Base-by-base conservation (phyloP, 2,888 invertebrate genomes). In the Cheilosia soror region DNA sequence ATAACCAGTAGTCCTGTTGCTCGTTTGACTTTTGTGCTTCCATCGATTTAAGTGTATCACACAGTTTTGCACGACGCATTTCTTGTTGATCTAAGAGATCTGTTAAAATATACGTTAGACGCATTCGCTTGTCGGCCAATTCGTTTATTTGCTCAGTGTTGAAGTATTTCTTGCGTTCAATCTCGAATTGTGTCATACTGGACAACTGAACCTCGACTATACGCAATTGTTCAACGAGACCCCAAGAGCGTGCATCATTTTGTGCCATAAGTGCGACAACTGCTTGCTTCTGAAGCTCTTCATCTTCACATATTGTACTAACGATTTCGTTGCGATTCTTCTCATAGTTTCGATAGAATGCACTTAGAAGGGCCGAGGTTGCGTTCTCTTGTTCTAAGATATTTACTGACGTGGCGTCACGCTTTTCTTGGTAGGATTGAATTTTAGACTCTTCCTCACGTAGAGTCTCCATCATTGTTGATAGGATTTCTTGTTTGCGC, bases 191-290 rank as follows among this genome's bases (percentile, higher is more conserved):
- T 87, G 96, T 96, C 31, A 96, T 93, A 75, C 94, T 94, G 25
- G 95, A 95, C 87, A 96, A 92, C 91, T 96, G 95, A 11, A 93
- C 93, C 88, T 96, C 96, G 53, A 96, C 95, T 77, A 96, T 92
- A 88, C 94, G 93, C 87, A 96, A 95, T 93, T 96, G 96, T 90
- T 96, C 95, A 87, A 95, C 94, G 31, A 96, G 93, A 88, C 96
- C 95, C 96, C 96, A 96, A 87, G 95, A 95, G 88, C 95, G 94
- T 6, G 96, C 94, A 92, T 96, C 96, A 85, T 95, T 95, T 89
- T 95, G 94, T 91, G 96, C 95, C 81, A 96, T 92, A 57, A 96
- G 92, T 13, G 95, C 94, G 31, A 95, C 94, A 3, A 96, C 95
- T 7, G 96, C 95, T 5, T 94, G 95, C 91, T 95, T 95, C 90